phyloP scores from a whole-genome alignment of 2,888 invertebrate species.

The Horisme vitalbata region DNA sequence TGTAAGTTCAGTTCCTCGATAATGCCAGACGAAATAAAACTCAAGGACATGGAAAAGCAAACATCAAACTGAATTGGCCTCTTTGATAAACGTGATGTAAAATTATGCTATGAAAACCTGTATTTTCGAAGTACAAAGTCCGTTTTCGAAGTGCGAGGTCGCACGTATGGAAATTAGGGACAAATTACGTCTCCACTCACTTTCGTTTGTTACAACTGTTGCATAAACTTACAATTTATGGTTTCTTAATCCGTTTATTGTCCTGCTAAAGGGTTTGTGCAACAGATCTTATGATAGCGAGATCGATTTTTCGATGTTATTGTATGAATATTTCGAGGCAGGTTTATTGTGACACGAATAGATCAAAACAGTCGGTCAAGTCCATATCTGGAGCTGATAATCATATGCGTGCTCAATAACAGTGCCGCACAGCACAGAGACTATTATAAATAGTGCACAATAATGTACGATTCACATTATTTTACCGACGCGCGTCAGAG shows the following conservation, averaged over 20 bases:
- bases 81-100: too few relatives aligned
- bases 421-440: conserved; percentile 9
- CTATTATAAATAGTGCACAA: neutral
- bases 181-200: conserved; percentile 76
- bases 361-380: conserved; percentile 61
- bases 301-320: conserved; percentile 41
- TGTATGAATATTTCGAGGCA: conserved; percentile 27
- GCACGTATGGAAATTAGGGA: conserved; percentile 74
- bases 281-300: conserved; percentile 48
- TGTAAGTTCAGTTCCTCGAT: too few relatives aligned
- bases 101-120: too few relatives aligned
- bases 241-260: conserved; percentile 68
- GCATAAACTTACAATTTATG: conserved; percentile 68
- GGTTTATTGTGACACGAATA: conserved; percentile 51
- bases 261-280: conserved; percentile 51
- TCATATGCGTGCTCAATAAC: conserved; percentile 55
- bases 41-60: too few relatives aligned
- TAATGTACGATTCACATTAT: too few relatives aligned
- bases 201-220: conserved; percentile 71
- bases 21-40: too few relatives aligned
- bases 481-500: too few relatives aligned
- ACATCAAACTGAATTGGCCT: too few relatives aligned
- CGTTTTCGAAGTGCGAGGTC: conserved; percentile 13
- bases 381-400: conserved; percentile 65
- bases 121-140: too few relatives aligned